phyloP scores from a whole-genome alignment of 2,888 invertebrate genomes.

The Liopterus haemorrhoidalis region DNA sequence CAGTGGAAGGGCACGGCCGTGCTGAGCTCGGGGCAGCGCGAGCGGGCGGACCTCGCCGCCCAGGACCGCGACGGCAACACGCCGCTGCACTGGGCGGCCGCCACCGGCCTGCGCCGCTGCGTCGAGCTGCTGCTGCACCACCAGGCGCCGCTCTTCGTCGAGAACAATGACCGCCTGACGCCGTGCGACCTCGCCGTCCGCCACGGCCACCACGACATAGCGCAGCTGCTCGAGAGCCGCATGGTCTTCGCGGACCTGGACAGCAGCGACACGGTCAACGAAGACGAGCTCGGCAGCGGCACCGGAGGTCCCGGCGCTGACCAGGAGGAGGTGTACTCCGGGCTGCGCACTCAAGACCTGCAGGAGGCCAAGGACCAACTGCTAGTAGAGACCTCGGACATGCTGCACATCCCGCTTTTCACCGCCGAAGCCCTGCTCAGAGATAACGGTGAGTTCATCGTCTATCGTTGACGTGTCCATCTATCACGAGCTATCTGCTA shows the following conservation, averaged over 20 bases:
- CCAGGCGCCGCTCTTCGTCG: conserved; percentile 56
- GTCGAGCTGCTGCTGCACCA: conserved; percentile 56
- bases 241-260: conserved; percentile 62
- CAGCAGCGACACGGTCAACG: conserved; percentile 48
- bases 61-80: conserved; percentile 60
- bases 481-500: no score
- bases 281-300: conserved; percentile 49
- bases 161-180: conserved; percentile 58
- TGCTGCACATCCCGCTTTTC: conserved; percentile 63
- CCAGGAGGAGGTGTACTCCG: conserved; percentile 53
- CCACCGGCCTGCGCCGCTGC: conserved; percentile 56
- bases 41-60: conserved; percentile 53
- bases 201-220: conserved; percentile 55
- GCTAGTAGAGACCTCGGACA: conserved; percentile 63
- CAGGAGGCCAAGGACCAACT: conserved; percentile 66
- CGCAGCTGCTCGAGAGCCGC: conserved; percentile 57
- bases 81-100: conserved; percentile 60
- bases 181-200: conserved; percentile 61
- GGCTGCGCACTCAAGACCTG: conserved; percentile 59
- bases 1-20: conserved; percentile 57
- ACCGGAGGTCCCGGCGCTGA: conserved; percentile 41
- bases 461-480: no score
- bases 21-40: conserved; percentile 51
- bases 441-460: conserved; percentile 57
- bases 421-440: conserved; percentile 62